Evolutionary conservation across 2,888 invertebrate species (phyloP).

Genomic region (Tenthredo scrophulariae): DNA sequence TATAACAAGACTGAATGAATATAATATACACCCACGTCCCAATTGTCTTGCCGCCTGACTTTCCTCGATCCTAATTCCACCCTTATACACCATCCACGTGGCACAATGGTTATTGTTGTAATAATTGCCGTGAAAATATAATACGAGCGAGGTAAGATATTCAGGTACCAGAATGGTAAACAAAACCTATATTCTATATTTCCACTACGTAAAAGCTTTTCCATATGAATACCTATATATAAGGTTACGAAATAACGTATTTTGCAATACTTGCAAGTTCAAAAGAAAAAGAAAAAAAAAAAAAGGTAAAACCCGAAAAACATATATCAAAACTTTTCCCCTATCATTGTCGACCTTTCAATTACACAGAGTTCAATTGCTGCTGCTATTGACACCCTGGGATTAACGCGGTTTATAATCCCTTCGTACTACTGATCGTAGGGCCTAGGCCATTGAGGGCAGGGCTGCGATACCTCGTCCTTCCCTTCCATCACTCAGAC

Average conservation of each 20-base stretch:
- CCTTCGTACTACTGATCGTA: constrained; percentile 17
- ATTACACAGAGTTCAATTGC: constrained; percentile 65
- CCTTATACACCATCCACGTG: not conserved
- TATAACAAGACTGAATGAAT: not conserved
- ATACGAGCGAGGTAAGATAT: not conserved
- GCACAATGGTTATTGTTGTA: not conserved
- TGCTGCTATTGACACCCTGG: constrained; percentile 65
- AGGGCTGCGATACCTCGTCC: not conserved
- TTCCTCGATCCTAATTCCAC: not conserved
- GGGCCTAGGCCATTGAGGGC: not conserved
- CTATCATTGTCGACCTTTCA: constrained; percentile 15
- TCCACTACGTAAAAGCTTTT: not conserved
- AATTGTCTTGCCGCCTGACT: not conserved
- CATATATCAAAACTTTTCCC: not conserved
- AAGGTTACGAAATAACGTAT: not conserved
- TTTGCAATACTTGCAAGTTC: not conserved
- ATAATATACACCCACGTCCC: not conserved
- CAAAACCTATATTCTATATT: not conserved
- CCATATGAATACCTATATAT: not conserved
- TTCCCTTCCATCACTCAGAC: no score
- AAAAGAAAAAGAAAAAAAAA: not conserved
- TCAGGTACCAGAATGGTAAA: not conserved
- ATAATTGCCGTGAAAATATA: constrained; percentile 10
- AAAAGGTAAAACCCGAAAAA: not conserved
- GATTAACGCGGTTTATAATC: constrained; percentile 62